A percentile compares a stretch with the other conserved stretches of the same genome.
Evolutionary conservation across 2,113 vertebrate species (phyloP).

Genomic region (Forbesichthys agassizii): DNA sequence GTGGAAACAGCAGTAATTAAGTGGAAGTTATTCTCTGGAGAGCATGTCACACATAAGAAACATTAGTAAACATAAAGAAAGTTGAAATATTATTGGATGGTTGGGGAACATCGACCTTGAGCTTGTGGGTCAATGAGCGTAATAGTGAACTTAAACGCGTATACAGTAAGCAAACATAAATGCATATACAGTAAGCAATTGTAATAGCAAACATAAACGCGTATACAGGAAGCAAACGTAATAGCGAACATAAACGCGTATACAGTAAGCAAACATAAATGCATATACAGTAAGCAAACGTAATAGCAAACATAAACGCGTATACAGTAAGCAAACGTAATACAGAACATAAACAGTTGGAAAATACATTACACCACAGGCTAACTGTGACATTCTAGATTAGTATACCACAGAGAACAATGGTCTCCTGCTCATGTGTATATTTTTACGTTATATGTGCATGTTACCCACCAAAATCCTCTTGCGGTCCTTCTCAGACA

Average conservation of each 20-base stretch:
- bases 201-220: too few species aligned
- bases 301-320: too few species aligned
- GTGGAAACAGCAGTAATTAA: not conserved
- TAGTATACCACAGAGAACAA: too few species aligned
- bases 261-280: too few species aligned
- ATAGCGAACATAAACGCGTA: too few species aligned
- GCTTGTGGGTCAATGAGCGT: not conserved
- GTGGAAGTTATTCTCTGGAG: not conserved
- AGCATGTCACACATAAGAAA: not conserved
- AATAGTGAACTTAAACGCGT: not conserved
- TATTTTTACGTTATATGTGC: not conserved
- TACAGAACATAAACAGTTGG: too few species aligned
- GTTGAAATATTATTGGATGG: slow-evolving; percentile 1
- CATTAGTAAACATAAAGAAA: not conserved
- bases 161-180: not conserved
- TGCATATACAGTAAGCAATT: too few species aligned
- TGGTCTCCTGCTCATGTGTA: not conserved
- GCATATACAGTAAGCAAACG: too few species aligned
- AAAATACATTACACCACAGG: too few species aligned
- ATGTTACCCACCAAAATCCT: slow-evolving; percentile 91
- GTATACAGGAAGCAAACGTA: too few species aligned
- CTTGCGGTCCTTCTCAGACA: slow-evolving; percentile 97
- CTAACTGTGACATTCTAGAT: too few species aligned
- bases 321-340: too few species aligned
- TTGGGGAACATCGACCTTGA: not conserved